A percentile compares a stretch with the other conserved stretches of the same genome.
Conservation (phyloP, 2,888 invertebrate genomes). For the Icerya purchasi region DNA sequence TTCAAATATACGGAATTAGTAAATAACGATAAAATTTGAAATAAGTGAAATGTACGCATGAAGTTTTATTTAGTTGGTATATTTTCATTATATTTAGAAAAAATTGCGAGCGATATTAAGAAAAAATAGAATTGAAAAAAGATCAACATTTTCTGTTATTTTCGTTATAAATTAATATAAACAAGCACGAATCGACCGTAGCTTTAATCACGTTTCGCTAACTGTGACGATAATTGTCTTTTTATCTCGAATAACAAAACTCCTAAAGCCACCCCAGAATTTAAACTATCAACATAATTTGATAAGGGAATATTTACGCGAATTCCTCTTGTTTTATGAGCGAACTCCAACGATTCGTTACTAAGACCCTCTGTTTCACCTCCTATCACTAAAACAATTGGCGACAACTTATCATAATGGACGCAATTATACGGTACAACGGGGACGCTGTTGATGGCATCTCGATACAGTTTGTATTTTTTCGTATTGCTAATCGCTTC, state of each 20-base stretch:
- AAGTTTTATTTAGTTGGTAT: too few relatives aligned
- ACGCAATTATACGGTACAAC: constrained; percentile 39
- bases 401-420: constrained; percentile 31
- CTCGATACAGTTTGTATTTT: too few relatives aligned
- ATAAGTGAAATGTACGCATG: too few relatives aligned
- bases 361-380: constrained; percentile 82
- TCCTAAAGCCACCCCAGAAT: constrained; percentile 60
- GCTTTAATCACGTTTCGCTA: too few relatives aligned
- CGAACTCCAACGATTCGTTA: constrained; percentile 39
- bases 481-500: background rate
- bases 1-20: too few relatives aligned
- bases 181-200: too few relatives aligned
- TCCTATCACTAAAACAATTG: constrained; percentile 52
- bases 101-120: too few relatives aligned
- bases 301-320: constrained; percentile 59
- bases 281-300: constrained; percentile 59
- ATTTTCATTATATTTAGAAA: too few relatives aligned
- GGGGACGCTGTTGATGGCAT: constrained; percentile 25
- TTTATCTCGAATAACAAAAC: constrained; percentile 66
- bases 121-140: too few relatives aligned
- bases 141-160: too few relatives aligned
- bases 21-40: too few relatives aligned
- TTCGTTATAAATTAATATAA: too few relatives aligned
- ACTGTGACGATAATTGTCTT: constrained; percentile 29
- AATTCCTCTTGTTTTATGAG: constrained; percentile 34